A percentile compares a stretch with the other conserved stretches of the same genome.
These are phyloP conservation scores for Drosophila prolongata DNA, from an alignment of 2,888 invertebrate species.

Conservation along the genomic window DNA sequence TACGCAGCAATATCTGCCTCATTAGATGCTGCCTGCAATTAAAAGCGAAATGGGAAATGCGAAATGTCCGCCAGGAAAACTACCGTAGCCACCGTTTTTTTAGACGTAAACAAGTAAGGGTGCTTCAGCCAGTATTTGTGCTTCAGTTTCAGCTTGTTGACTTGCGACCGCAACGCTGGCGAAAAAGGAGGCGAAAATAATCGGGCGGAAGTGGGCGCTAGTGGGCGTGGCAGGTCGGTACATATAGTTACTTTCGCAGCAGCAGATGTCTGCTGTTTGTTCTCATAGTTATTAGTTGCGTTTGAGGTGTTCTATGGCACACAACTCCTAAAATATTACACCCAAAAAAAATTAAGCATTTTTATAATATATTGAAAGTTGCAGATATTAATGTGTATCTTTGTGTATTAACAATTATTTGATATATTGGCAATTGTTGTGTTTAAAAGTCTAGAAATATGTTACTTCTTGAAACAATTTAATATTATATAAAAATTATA, in stretches of 20 bases:
- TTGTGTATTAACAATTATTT: too few species aligned
- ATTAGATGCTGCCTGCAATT: constrained; percentile 50
- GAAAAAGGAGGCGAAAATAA: constrained; percentile 26
- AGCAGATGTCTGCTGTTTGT: constrained; percentile 34
- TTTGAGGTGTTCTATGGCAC: constrained; percentile 18
- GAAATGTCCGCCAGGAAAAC: constrained; percentile 24
- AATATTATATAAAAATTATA: too few species aligned
- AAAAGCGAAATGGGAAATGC: constrained; percentile 29
- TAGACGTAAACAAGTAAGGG: constrained; percentile 11
- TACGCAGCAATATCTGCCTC: constrained; percentile 49
- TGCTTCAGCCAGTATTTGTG: constrained; percentile 9
- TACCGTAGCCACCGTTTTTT: not conserved
- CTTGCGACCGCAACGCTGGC: constrained; percentile 31
- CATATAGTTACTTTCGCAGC: constrained; percentile 16
- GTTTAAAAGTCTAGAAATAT: too few species aligned
- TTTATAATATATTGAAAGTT: too few species aligned
- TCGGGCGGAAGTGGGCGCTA: constrained; percentile 16
- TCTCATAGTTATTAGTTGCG: constrained; percentile 41
- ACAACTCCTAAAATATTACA: constrained; percentile 7
- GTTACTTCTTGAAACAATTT: too few species aligned
- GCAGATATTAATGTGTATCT: too few species aligned
- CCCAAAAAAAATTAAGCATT: not conserved
- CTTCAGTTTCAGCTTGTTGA: constrained; percentile 30
- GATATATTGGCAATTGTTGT: too few species aligned
- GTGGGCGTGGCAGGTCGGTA: not conserved